phyloP scores from a whole-genome alignment of 92 coral and sea anemone genomes.

The Actinernus sp. region DNA sequence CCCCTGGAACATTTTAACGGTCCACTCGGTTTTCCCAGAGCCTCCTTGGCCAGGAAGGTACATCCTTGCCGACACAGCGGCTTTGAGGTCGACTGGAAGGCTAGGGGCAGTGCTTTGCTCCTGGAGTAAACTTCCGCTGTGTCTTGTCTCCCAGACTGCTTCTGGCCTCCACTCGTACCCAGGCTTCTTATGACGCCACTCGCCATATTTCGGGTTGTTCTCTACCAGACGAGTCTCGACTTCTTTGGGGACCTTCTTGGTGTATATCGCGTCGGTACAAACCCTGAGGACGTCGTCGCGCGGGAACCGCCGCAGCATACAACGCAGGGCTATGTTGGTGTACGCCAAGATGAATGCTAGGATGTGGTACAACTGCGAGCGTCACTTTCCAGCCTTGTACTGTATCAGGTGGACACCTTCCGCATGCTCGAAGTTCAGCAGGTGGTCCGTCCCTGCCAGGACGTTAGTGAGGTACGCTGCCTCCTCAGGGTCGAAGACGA shows the following conservation, averaged over 20 bases:
- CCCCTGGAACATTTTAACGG: constrained; percentile 18
- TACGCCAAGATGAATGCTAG: no score
- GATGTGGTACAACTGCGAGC: constrained; percentile 22
- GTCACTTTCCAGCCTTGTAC: constrained; percentile 19
- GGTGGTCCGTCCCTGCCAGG: constrained; percentile 9
- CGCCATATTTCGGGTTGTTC: constrained; percentile 15
- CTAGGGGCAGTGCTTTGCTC: constrained; percentile 9
- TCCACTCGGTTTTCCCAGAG: constrained; percentile 18
- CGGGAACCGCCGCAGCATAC: constrained; percentile 49
- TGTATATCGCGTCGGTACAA: constrained; percentile 57
- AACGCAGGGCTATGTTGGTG: no score
- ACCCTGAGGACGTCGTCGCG: constrained; percentile 37
- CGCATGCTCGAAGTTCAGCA: constrained; percentile 25
- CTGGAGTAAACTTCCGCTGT: neutral
- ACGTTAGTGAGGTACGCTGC: constrained; percentile 18
- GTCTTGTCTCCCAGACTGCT: constrained; percentile 18
- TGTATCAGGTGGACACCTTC: constrained; percentile 15
- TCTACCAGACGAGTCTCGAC: constrained; percentile 18
- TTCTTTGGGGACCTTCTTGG: constrained; percentile 15
- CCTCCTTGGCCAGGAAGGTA: constrained; percentile 39
- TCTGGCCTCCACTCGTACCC: no score
- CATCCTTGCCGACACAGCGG: constrained; percentile 8
- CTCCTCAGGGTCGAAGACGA: constrained; percentile 2
- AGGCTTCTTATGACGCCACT: constrained; percentile 8
- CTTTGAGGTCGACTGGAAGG: constrained; percentile 8